Conservation (phyloP, 2,797 vertebrate genomes). For the Argyrosomus regius region DNA sequence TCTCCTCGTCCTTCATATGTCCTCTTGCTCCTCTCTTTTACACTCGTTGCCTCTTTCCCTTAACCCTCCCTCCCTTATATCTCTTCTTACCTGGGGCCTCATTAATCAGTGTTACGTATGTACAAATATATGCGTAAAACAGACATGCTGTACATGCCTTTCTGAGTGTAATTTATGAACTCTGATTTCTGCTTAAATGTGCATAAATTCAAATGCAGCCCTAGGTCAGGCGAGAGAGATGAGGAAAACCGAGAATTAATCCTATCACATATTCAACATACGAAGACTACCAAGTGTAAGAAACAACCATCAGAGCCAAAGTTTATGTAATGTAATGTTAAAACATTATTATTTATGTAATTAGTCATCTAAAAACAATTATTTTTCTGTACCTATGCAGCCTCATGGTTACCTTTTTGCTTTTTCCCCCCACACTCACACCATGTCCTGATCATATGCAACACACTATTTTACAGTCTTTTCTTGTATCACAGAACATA, state of each 20-base stretch:
- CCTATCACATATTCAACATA: not conserved
- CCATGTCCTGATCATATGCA: too few species aligned
- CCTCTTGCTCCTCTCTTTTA: conserved; percentile 9
- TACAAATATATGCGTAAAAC: conserved; percentile 6
- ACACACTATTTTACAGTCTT: too few species aligned
- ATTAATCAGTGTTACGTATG: conserved; percentile 19
- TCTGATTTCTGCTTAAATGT: conserved; percentile 19
- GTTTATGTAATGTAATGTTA: too few species aligned
- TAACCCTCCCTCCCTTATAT: not conserved
- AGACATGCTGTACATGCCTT: not conserved
- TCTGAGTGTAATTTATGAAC: conserved; percentile 10
- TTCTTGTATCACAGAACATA: too few species aligned
- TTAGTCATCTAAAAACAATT: too few species aligned
- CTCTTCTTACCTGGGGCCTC: not conserved
- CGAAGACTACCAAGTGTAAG: too few species aligned
- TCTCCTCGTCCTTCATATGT: conserved; percentile 16
- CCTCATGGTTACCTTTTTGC: too few species aligned
- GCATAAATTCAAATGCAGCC: conserved; percentile 5
- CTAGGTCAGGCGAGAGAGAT: too few species aligned
- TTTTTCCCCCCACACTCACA: too few species aligned
- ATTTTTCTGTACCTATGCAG: too few species aligned
- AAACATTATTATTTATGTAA: too few species aligned
- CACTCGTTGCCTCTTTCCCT: not conserved
- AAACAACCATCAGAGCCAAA: too few species aligned
- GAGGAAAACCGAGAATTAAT: not conserved